Evolutionary conservation across 2,797 vertebrate species (phyloP).

Genomic region (Phataginus tetradactyla): DNA sequence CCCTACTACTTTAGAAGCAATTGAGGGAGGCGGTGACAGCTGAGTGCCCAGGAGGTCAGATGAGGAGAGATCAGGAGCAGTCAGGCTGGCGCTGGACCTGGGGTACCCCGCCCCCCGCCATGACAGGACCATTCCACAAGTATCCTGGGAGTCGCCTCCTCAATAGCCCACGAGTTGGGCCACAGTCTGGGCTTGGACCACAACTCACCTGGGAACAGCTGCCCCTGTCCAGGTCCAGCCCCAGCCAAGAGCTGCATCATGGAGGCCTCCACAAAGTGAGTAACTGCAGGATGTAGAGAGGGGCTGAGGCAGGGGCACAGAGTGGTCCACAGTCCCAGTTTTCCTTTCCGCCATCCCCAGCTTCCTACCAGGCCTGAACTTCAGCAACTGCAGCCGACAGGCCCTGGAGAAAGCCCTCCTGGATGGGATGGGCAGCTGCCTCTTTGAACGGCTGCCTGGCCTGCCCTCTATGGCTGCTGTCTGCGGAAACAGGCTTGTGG

Average conservation of each 20-base stretch:
- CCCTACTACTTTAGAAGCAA: slow-evolving; percentile 19
- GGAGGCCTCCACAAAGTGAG: slow-evolving; percentile 93
- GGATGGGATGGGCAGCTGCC: slow-evolving; percentile 91
- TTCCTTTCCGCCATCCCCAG: slow-evolving; percentile 78
- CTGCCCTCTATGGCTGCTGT: slow-evolving; percentile 79
- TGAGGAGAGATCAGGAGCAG: background rate
- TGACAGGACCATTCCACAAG: slow-evolving; percentile 94
- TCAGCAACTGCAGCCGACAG: slow-evolving; percentile 94
- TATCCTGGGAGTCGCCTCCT: slow-evolving; percentile 92
- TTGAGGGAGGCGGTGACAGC: background rate
- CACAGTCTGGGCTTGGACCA: slow-evolving; percentile 96
- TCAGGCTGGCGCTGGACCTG: background rate
- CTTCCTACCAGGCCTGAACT: slow-evolving; percentile 93
- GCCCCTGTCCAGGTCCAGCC: slow-evolving; percentile 88
- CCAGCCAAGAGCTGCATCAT: slow-evolving; percentile 95
- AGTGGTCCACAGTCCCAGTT: background rate
- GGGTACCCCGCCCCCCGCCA: background rate
- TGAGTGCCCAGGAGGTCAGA: background rate
- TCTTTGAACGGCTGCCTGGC: slow-evolving; percentile 89
- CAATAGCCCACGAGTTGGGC: slow-evolving; percentile 94
- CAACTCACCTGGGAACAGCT: slow-evolving; percentile 87
- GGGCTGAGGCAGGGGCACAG: fast-evolving
- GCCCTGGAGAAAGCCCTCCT: slow-evolving; percentile 91
- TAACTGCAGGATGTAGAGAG: background rate
- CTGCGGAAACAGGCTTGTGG: slow-evolving; percentile 93